Percentiles rank a stretch among this genome's conserved stretches.
phyloP scores from a whole-genome alignment of 2,113 vertebrate genomes.

The Uria aalge region DNA sequence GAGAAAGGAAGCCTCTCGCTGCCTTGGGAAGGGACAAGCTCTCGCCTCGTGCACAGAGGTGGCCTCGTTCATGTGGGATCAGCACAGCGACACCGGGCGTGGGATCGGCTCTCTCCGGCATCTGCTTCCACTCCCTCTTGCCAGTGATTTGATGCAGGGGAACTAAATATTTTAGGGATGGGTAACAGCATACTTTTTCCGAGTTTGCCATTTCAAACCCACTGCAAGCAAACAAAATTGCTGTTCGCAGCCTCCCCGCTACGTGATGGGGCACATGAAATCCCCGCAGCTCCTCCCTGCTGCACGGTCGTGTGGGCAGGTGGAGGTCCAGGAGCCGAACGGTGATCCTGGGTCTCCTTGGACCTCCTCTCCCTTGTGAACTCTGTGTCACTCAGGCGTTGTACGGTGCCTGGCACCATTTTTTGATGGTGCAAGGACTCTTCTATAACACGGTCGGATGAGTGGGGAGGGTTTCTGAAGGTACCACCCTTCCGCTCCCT shows the following conservation, averaged over 20 bases:
- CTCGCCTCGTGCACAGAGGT: background rate
- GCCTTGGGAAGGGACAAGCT: background rate
- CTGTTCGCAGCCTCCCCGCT: background rate
- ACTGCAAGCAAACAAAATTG: background rate
- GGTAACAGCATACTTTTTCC: background rate
- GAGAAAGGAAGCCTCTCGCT: background rate
- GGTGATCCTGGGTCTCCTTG: background rate
- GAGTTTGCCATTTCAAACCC: background rate
- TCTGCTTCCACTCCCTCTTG: background rate
- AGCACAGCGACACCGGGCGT: accelerated
- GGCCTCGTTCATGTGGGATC: background rate
- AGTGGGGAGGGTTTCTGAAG: background rate
- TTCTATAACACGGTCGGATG: accelerated
- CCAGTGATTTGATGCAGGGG: background rate
- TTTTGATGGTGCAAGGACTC: background rate
- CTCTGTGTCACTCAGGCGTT: accelerated
- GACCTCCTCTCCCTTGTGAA: background rate
- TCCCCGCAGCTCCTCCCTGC: background rate
- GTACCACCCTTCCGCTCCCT: background rate
- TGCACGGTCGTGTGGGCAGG: background rate
- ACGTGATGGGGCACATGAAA: background rate
- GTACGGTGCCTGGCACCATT: background rate
- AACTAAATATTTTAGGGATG: background rate
- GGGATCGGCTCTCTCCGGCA: background rate
- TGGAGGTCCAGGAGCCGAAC: background rate